Conservation (phyloP, 2,888 invertebrate species). For the Leucoptera coffeella region DNA sequence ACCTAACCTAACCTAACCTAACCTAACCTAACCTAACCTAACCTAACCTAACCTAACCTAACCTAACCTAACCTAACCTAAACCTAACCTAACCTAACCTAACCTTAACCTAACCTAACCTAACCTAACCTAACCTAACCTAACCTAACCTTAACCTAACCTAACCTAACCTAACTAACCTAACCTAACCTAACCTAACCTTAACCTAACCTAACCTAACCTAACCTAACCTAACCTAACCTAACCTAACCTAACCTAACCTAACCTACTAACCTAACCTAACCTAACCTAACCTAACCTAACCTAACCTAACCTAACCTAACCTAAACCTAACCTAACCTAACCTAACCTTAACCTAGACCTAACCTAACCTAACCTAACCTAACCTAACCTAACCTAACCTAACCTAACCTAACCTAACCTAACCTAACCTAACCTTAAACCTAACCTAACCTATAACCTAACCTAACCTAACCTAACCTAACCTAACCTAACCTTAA, state of each 20-base stretch:
- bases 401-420: neutral
- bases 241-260: constrained; percentile 9
- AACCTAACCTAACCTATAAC: neutral
- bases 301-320: too few species aligned
- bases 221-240: constrained; percentile 10
- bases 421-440: neutral
- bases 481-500: too few species aligned
- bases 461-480: too few species aligned
- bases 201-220: too few species aligned
- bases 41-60: constrained; percentile 6
- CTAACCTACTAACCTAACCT: too few species aligned
- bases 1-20: neutral
- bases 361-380: constrained; percentile 1
- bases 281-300: constrained; percentile 9
- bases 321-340: constrained; percentile 9
- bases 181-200: constrained; percentile 10
- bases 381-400: constrained; percentile 6
- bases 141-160: too few species aligned
- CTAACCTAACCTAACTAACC: constrained; percentile 10
- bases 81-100: too few species aligned
- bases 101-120: too few species aligned
- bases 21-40: neutral
- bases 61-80: too few species aligned
- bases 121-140: constrained; percentile 9
- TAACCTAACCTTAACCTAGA: constrained; percentile 7